Evolutionary conservation across 2,113 vertebrate genomes (phyloP).

Genomic region (Chamaetylas fuelleborni): DNA sequence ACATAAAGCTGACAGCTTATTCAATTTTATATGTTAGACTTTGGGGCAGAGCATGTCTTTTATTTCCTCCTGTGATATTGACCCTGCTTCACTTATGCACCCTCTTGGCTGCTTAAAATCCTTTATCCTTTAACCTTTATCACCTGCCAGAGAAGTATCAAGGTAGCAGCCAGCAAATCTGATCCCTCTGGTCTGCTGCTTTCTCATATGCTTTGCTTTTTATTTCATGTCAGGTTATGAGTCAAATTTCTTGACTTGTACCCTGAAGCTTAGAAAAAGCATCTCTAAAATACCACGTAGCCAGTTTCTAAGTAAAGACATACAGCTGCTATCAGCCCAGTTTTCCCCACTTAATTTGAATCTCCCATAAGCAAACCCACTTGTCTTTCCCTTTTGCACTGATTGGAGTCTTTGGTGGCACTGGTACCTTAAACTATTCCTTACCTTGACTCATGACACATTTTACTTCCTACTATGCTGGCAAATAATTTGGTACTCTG

Average conservation of each 20-base stretch:
- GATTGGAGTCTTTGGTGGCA: constrained; percentile 37
- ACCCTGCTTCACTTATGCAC: background rate
- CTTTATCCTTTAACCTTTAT: constrained; percentile 43
- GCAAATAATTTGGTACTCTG: background rate
- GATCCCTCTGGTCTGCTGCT: constrained; percentile 54
- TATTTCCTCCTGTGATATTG: constrained; percentile 48
- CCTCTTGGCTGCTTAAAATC: constrained; percentile 20
- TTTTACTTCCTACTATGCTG: background rate
- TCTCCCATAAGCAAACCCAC: constrained; percentile 11
- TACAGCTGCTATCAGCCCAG: background rate
- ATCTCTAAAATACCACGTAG: background rate
- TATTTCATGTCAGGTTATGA: constrained; percentile 57
- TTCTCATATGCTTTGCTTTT: constrained; percentile 56
- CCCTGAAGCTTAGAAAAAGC: constrained; percentile 33
- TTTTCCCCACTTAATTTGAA: constrained; percentile 23
- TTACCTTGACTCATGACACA: background rate
- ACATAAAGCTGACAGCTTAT: constrained; percentile 64
- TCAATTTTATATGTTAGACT: constrained; percentile 68
- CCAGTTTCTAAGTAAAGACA: constrained; percentile 24
- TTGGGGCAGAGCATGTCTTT: constrained; percentile 49
- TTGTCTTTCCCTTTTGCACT: constrained; percentile 17
- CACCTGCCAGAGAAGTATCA: constrained; percentile 46
- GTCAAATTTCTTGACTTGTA: constrained; percentile 64
- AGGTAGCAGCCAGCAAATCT: constrained; percentile 57
- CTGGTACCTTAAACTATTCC: background rate